A percentile compares a stretch with the other conserved stretches of the same genome.
These are phyloP conservation scores for Aspidapion aeneum DNA, from an alignment of 2,888 invertebrate species.

Conservation along the genomic window DNA sequence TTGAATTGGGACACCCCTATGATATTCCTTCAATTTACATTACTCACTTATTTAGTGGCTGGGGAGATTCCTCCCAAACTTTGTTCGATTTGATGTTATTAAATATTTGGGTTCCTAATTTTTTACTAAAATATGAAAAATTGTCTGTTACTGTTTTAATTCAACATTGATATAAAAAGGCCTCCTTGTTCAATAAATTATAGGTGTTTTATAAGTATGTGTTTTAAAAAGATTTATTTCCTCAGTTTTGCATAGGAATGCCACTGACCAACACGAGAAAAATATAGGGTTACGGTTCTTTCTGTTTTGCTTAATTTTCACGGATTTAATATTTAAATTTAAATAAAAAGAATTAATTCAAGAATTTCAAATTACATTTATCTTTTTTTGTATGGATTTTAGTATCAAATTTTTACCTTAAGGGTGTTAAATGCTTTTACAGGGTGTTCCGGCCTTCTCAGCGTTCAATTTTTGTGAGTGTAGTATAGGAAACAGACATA, in stretches of 20 bases:
- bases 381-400: not conserved
- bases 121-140: too few relatives aligned
- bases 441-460: too few relatives aligned
- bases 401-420: not conserved
- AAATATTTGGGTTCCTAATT: too few relatives aligned
- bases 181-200: not conserved
- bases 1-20: too few relatives aligned
- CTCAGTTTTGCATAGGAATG: conserved; percentile 14
- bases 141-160: not conserved
- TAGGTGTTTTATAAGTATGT: not conserved
- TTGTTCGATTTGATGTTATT: too few relatives aligned
- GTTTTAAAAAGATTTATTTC: conserved; percentile 11
- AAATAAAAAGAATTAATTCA: not conserved
- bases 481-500: too few relatives aligned
- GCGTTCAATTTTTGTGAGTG: too few relatives aligned
- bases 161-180: not conserved
- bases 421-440: not conserved
- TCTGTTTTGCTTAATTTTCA: not conserved
- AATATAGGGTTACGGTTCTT: not conserved
- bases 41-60: too few relatives aligned
- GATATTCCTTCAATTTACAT: too few relatives aligned
- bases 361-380: not conserved
- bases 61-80: too few relatives aligned
- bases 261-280: not conserved
- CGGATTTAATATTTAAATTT: not conserved